Conservation (phyloP, 2,888 invertebrate species). For the Micropterix aruncella region DNA sequence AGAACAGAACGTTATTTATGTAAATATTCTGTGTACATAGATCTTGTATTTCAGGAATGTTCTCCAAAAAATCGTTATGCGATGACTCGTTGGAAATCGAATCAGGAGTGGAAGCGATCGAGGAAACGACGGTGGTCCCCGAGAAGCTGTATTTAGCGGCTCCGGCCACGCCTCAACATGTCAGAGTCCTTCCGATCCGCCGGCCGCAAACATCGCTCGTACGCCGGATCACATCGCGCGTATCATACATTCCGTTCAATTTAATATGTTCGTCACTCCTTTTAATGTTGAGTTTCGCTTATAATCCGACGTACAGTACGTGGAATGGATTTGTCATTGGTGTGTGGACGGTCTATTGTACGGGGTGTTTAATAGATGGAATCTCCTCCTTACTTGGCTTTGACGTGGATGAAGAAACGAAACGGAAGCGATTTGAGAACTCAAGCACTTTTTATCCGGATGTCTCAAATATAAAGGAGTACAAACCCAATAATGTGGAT, state of each 20-base stretch:
- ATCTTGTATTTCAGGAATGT: too few species aligned
- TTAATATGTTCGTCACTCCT: too few species aligned
- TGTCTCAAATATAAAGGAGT: constrained; percentile 37
- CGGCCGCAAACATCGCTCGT: too few species aligned
- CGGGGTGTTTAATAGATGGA: constrained; percentile 24
- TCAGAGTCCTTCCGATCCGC: too few species aligned
- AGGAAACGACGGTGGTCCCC: constrained; percentile 19
- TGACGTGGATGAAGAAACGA: constrained; percentile 19
- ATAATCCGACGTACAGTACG: constrained; percentile 27
- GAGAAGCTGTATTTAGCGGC: too few species aligned
- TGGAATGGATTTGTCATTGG: constrained; percentile 36
- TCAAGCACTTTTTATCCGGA: not conserved
- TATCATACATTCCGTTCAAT: too few species aligned
- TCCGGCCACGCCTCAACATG: too few species aligned
- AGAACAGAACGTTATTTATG: too few species aligned
- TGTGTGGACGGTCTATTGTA: constrained; percentile 26
- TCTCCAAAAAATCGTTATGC: too few species aligned
- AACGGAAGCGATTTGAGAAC: not conserved
- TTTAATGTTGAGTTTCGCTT: constrained; percentile 4
- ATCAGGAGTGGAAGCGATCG: constrained; percentile 36
- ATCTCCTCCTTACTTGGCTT: constrained; percentile 28
- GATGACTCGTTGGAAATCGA: constrained; percentile 25
- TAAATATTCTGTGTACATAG: too few species aligned
- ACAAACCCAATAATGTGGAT: constrained; percentile 46
- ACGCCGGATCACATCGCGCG: too few species aligned